phyloP scores from a whole-genome alignment of 1,140 invertebrate species.

The Phenacoccus solenopsis region DNA sequence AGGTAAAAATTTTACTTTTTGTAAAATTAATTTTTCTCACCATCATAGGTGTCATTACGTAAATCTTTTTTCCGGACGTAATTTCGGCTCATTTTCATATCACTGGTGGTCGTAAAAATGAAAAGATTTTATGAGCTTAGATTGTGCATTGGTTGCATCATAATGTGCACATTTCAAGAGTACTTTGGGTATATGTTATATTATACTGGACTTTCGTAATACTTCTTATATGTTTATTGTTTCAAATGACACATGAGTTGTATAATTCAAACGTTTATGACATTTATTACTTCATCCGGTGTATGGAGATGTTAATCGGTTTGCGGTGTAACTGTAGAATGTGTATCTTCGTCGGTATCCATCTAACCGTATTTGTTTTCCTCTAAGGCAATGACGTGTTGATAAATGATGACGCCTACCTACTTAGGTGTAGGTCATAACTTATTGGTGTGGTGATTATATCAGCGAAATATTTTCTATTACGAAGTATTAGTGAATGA shows the following conservation, averaged over 20 bases:
- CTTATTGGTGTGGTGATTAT: too few species aligned
- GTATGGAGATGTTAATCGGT: background rate
- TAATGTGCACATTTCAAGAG: background rate
- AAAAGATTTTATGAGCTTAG: background rate
- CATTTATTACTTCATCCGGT: background rate
- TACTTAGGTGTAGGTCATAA: too few species aligned
- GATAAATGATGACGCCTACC: too few species aligned
- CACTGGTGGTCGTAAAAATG: background rate
- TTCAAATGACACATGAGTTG: background rate
- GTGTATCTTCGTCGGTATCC: too few species aligned
- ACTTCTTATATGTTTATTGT: background rate
- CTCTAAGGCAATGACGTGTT: too few species aligned
- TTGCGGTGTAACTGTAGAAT: background rate
- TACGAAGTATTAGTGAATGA: too few species aligned
- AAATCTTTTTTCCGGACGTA: background rate
- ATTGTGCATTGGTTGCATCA: background rate
- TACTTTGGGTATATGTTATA: too few species aligned
- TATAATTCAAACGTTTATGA: too few species aligned
- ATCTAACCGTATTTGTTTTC: too few species aligned
- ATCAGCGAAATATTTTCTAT: too few species aligned
- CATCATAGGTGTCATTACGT: background rate
- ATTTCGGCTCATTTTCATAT: background rate
- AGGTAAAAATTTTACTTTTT: background rate
- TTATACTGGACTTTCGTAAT: background rate
- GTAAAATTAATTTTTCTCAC: background rate